Evolutionary conservation across 2,888 invertebrate genomes (phyloP), one percentile per base, ranked within the genome.

Genomic region (Tenthredo livida): DNA sequence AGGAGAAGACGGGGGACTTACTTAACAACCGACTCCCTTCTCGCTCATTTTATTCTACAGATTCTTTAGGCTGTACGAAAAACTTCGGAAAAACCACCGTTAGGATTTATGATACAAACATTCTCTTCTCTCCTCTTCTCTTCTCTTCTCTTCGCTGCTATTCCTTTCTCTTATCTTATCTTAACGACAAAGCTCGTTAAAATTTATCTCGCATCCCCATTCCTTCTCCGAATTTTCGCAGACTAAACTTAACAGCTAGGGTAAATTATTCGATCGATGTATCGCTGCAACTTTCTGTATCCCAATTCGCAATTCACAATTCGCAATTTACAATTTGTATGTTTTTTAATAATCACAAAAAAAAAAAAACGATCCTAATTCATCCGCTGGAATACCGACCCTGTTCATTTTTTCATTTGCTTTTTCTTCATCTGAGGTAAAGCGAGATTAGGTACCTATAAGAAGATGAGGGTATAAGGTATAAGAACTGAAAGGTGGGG

Each of bases 101-200:
- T 80, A 25, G 61, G 61, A 80, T 80, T 80, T 80, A 80, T 80
- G 80, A 61, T 61, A 37, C 37, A 61, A 80, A 58, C 40, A 80
- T 61, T 80, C 29, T 37, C 37, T 33, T 37, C 77, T 33, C 29
- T 78, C 1, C 15, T 37, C 37, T 15, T 4, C 3, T 21, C 17
- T n/a, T 6, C 43, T 10, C 21, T 43, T 21, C 4, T 21, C 40
- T 72, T 25, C 10, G 40, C 40, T 29, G 6, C 50, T 25, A 7
- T 50, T 21, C n/a, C 10, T 50, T 40, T n/a, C 21, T 17, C 17
- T 67, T 82, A 21, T 47, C 84, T 84, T 84, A 75, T 77, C 84
- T 75, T 84, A 84, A 84, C 84, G 84, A 84, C 84, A 29, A 61
- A 40, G 65, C 84, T 61, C 84, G 84, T 84, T 84, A 84, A 84